These are phyloP conservation scores for Ornithoptera alexandrae DNA, from an alignment of 2,888 invertebrate genomes.

Conservation along the genomic window DNA sequence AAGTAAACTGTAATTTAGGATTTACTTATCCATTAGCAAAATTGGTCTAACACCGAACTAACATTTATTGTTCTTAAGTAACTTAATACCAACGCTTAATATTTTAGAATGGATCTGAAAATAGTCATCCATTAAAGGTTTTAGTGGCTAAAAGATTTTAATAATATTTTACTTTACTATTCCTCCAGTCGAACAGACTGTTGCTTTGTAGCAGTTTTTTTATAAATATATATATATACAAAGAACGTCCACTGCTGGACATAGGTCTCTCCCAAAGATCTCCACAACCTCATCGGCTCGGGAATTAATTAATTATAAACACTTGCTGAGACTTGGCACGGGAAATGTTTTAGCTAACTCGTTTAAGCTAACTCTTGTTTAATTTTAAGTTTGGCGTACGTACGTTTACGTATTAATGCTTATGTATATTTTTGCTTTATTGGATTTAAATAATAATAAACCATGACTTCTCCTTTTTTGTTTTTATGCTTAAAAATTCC, in stretches of 20 bases:
- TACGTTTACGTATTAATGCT: too few species aligned
- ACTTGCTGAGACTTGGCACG: conserved; percentile 5
- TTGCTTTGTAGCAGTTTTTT: too few species aligned
- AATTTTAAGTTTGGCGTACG: background rate
- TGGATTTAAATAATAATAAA: background rate
- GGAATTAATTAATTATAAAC: conserved; percentile 19
- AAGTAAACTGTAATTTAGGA: background rate
- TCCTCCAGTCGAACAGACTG: too few species aligned
- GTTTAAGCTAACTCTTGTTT: background rate
- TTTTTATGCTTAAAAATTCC: background rate
- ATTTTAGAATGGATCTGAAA: background rate
- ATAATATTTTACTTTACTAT: background rate
- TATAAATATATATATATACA: too few species aligned
- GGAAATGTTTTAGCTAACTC: conserved; percentile 8
- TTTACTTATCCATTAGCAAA: conserved; percentile 1
- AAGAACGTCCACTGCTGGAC: too few species aligned
- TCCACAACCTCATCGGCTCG: conserved; percentile 2
- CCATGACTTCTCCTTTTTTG: background rate
- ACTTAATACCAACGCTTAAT: background rate
- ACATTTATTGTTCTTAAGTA: background rate
- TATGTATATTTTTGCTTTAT: background rate
- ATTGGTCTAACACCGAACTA: background rate
- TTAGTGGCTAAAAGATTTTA: background rate
- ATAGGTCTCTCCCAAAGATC: too few species aligned
- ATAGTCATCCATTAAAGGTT: background rate